These are phyloP conservation scores for Muschampia plurimacula DNA, from an alignment of 2,888 invertebrate genomes.

Conservation along the genomic window DNA sequence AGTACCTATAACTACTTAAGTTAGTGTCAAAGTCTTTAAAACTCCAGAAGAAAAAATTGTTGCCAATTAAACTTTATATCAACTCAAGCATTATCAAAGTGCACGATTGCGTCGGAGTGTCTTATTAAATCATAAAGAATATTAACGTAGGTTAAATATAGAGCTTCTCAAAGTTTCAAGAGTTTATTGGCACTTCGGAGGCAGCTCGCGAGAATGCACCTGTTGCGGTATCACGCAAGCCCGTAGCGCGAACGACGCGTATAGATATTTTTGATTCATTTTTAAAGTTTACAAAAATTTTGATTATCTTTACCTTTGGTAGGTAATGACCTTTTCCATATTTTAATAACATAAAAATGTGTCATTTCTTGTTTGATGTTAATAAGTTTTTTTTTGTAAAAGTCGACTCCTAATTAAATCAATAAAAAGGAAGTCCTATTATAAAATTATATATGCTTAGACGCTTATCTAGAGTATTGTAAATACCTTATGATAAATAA, in stretches of 20 bases:
- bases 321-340: neutral
- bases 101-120: constrained; percentile 23
- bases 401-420: neutral
- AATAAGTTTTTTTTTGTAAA: neutral
- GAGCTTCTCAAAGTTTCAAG: constrained; percentile 50
- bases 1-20: too few relatives aligned
- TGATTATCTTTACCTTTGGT: neutral
- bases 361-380: neutral
- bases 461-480: too few relatives aligned
- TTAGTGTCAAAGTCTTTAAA: neutral
- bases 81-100: constrained; percentile 40
- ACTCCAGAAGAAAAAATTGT: neutral
- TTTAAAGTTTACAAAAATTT: neutral
- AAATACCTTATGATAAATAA: too few relatives aligned
- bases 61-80: constrained; percentile 47
- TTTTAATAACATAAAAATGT: neutral
- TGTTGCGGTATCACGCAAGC: constrained; percentile 60
- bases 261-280: constrained; percentile 49
- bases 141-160: constrained; percentile 47
- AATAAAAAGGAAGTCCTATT: too few relatives aligned
- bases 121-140: constrained; percentile 33
- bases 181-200: constrained; percentile 48
- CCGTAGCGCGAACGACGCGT: constrained; percentile 44
- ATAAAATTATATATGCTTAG: too few relatives aligned
- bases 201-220: constrained; percentile 54